Percentiles rank a stretch among this genome's conserved stretches.
Evolutionary conservation across 92 coral and sea anemone genomes (phyloP).

Genomic region (Micromussa lordhowensis): DNA sequence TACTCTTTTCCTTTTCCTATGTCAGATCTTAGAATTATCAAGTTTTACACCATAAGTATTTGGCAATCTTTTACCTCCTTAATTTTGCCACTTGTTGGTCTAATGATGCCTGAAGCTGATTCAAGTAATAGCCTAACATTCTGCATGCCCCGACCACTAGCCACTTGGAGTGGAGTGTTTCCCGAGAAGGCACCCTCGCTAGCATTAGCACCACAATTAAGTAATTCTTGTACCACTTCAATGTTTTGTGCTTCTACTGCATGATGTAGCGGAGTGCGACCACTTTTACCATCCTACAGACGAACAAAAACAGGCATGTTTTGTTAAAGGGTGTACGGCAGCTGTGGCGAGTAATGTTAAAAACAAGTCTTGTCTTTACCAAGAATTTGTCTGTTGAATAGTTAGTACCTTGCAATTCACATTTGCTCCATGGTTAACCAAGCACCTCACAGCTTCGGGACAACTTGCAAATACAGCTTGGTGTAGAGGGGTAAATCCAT

Average conservation of each 20-base stretch:
- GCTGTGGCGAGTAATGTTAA: neutral
- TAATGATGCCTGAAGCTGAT: neutral
- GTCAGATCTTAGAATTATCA: neutral
- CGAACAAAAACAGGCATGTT: neutral
- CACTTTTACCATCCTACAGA: constrained; percentile 97
- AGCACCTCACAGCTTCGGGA: constrained; percentile 60
- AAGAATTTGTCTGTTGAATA: neutral
- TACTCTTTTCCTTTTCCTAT: too few species aligned
- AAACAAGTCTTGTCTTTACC: neutral
- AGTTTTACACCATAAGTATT: neutral
- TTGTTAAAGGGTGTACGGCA: neutral
- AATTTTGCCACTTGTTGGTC: neutral
- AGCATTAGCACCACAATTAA: constrained; percentile 76
- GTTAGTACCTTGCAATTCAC: constrained; percentile 79
- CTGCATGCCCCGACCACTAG: constrained; percentile 84
- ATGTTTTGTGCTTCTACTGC: constrained; percentile 84
- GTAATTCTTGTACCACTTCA: constrained; percentile 64
- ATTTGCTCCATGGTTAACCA: constrained; percentile 86
- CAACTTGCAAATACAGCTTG: constrained; percentile 80
- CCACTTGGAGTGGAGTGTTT: constrained; percentile 83
- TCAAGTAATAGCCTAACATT: constrained; percentile 50
- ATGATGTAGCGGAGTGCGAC: constrained; percentile 94
- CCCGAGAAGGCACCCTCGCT: constrained; percentile 85
- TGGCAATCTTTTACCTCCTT: constrained; percentile 2
- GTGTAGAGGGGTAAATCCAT: constrained; percentile 89